Conservation (phyloP, 2,888 invertebrate species). For the Acholoe squamosa region DNA sequence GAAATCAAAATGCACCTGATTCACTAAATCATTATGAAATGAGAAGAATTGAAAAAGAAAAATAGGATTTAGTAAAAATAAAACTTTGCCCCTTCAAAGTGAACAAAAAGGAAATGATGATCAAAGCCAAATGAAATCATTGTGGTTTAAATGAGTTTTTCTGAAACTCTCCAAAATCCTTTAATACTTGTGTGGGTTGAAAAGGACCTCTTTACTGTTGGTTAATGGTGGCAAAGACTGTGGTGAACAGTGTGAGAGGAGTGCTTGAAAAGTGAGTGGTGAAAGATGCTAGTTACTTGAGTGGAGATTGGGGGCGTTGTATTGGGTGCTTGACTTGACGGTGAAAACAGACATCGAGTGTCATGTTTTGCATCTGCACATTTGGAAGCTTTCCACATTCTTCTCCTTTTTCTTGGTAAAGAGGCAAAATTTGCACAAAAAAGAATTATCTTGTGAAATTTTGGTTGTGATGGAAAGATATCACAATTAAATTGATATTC, state of each 20-base stretch:
- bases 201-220: not conserved
- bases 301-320: not conserved
- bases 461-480: too few species aligned
- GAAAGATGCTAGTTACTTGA: not conserved
- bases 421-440: too few species aligned
- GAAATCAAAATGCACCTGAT: not conserved
- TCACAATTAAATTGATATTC: too few species aligned
- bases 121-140: not conserved
- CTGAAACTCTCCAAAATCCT: not conserved
- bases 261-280: not conserved
- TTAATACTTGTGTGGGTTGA: not conserved
- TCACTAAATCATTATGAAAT: not conserved
- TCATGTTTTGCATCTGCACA: too few species aligned
- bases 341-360: not conserved
- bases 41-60: too few species aligned
- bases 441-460: too few species aligned
- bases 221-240: not conserved
- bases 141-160: not conserved
- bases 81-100: too few species aligned
- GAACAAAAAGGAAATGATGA: not conserved
- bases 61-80: not conserved
- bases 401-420: too few species aligned
- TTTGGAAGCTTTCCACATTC: too few species aligned
- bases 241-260: not conserved
- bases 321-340: not conserved